A percentile compares a stretch with the other conserved stretches of the same genome.
Evolutionary conservation across 35 echinoderm and acorn worm genomes (phyloP).

Genomic region (Amphiura filiformis): DNA sequence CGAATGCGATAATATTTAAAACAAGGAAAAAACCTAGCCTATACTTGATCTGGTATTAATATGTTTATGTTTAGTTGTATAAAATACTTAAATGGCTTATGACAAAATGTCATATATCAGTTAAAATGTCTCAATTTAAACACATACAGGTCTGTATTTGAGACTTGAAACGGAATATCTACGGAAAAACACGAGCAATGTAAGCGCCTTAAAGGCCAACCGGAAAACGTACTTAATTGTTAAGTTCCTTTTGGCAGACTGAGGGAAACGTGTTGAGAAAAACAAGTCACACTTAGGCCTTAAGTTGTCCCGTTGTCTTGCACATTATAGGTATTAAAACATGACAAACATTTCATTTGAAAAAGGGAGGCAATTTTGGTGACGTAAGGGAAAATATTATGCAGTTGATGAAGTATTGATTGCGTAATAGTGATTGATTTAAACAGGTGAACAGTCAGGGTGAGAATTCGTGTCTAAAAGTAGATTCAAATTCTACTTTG

Average conservation of each 20-base stretch:
- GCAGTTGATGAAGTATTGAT: background rate
- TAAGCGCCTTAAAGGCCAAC: slow-evolving; percentile 1
- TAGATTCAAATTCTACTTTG: too few relatives aligned
- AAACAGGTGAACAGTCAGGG: background rate
- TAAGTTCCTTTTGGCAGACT: background rate
- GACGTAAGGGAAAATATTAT: background rate
- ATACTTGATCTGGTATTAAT: too few relatives aligned
- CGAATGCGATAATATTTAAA: too few relatives aligned
- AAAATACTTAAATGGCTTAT: too few relatives aligned
- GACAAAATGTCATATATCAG: too few relatives aligned
- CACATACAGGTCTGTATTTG: background rate
- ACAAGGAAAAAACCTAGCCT: too few relatives aligned
- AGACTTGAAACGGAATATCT: background rate
- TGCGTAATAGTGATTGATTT: background rate
- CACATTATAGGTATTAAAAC: background rate
- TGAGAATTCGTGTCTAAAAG: too few relatives aligned
- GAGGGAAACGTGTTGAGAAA: slow-evolving; percentile 6
- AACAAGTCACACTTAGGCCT: background rate
- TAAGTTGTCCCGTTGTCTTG: background rate
- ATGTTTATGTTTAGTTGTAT: too few relatives aligned
- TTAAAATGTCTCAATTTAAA: background rate
- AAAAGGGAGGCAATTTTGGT: background rate
- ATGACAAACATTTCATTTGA: background rate
- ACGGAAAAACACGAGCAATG: background rate
- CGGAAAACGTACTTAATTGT: slow-evolving; percentile 1